phyloP scores from a whole-genome alignment of 2,113 vertebrate genomes.

The Psettodes erumei region DNA sequence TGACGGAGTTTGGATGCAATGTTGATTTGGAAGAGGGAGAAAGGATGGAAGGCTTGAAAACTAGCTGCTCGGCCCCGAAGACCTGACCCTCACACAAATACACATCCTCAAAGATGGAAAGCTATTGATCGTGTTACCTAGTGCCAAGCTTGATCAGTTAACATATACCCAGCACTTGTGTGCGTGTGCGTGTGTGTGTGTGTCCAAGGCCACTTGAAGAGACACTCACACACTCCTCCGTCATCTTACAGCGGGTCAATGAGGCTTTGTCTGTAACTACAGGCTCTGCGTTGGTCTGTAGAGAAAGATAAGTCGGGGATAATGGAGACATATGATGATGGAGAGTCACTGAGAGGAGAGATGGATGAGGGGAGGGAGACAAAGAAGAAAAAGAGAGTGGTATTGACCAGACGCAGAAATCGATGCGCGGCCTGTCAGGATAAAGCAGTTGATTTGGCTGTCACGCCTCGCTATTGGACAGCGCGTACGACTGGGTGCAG shows the following conservation, averaged over 20 bases:
- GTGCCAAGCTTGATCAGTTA: slow-evolving; percentile 13
- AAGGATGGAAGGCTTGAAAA: slow-evolving; percentile 18
- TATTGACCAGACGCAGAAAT: slow-evolving; percentile 53
- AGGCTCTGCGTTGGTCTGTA: slow-evolving; percentile 22
- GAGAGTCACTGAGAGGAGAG: slow-evolving; percentile 32
- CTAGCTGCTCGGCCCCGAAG: background rate
- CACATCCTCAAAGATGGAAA: slow-evolving; percentile 25
- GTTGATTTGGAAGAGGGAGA: slow-evolving; percentile 30
- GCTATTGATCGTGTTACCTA: slow-evolving; percentile 29
- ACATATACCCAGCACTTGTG: slow-evolving; percentile 7
- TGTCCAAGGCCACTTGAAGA: slow-evolving; percentile 25
- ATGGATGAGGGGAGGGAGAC: slow-evolving; percentile 10
- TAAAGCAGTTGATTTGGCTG: slow-evolving; percentile 39
- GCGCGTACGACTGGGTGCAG: background rate
- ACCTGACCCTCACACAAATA: slow-evolving; percentile 7
- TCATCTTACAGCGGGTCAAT: slow-evolving; percentile 20
- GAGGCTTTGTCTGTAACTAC: slow-evolving; percentile 49
- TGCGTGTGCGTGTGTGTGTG: slow-evolving; percentile 32
- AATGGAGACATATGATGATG: slow-evolving; percentile 54
- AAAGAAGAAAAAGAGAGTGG: slow-evolving; percentile 38
- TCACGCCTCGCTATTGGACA: slow-evolving; percentile 8
- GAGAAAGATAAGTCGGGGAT: slow-evolving; percentile 24
- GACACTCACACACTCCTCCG: slow-evolving; percentile 31
- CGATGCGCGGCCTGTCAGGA: slow-evolving; percentile 39
- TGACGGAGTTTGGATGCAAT: slow-evolving; percentile 61